phyloP scores from a whole-genome alignment of 1,140 invertebrate genomes.

The Cherax destructor region DNA sequence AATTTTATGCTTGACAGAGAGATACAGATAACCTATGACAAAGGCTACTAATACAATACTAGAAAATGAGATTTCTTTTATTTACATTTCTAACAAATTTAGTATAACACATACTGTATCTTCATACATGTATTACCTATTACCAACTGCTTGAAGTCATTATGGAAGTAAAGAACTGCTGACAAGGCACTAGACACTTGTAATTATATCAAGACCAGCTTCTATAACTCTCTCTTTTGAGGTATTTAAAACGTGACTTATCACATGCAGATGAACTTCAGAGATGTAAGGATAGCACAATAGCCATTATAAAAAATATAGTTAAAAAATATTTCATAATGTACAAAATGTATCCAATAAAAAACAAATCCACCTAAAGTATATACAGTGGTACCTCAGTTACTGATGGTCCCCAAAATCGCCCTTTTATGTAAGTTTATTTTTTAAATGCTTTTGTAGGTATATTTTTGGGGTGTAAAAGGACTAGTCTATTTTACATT shows the following conservation, averaged over 20 bases:
- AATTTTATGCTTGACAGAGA: too few relatives aligned
- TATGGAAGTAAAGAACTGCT: conserved; percentile 32
- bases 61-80: conserved; percentile 3
- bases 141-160: conserved; percentile 14
- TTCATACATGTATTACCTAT: conserved; percentile 14
- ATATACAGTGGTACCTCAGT: too few relatives aligned
- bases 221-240: conserved; percentile 12
- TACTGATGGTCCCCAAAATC: too few relatives aligned
- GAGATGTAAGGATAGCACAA: background rate
- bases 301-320: conserved; percentile 39
- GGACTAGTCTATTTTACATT: too few relatives aligned
- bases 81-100: conserved; percentile 40
- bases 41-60: conserved; percentile 6
- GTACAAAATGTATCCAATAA: conserved; percentile 3
- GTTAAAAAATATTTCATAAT: conserved; percentile 21
- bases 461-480: too few relatives aligned
- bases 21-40: too few relatives aligned
- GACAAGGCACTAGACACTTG: conserved; percentile 34
- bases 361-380: background rate
- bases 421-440: too few relatives aligned
- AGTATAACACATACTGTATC: conserved; percentile 26
- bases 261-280: background rate
- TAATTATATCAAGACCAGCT: conserved; percentile 7
- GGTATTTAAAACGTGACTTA: background rate
- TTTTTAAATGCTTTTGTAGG: too few relatives aligned